A percentile compares a stretch with the other conserved stretches of the same genome.
Conservation (phyloP, 92 coral and sea anemone species). For the Porites evermanni region DNA sequence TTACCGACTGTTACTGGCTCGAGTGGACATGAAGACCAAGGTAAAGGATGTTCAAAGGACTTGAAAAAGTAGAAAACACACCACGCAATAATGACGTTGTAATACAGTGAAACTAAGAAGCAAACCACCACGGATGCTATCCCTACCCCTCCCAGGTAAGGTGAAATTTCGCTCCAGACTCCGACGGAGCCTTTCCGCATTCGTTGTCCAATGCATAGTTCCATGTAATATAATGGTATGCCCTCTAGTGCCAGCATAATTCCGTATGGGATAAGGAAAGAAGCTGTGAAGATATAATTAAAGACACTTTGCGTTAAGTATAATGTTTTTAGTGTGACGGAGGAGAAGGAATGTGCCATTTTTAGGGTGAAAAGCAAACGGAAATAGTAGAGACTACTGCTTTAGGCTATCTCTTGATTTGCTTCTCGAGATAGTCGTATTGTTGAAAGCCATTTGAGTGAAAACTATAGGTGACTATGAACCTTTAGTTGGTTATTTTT, state of each 20-base stretch:
- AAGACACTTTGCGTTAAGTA: too few species aligned
- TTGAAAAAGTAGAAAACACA: constrained; percentile 95
- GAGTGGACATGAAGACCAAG: constrained; percentile 95
- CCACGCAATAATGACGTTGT: constrained; percentile 97
- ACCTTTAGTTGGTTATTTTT: too few species aligned
- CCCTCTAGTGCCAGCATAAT: constrained; percentile 98
- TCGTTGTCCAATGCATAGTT: constrained; percentile 97
- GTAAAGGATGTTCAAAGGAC: constrained; percentile 94
- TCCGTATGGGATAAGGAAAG: constrained; percentile 96
- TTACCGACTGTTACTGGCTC: constrained; percentile 70
- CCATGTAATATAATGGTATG: constrained; percentile 97
- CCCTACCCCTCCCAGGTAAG: constrained; percentile 97
- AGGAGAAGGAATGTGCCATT: too few species aligned
- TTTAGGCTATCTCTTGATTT: too few species aligned
- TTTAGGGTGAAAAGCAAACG: too few species aligned
- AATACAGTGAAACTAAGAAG: constrained; percentile 92
- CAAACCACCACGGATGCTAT: constrained; percentile 95
- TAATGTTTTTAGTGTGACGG: too few species aligned
- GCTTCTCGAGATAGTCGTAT: too few species aligned
- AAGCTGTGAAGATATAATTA: constrained; percentile 64
- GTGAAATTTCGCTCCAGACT: constrained; percentile 99
- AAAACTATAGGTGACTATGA: too few species aligned
- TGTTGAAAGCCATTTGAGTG: too few species aligned
- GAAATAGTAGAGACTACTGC: too few species aligned
- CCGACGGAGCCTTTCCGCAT: constrained; percentile 99